A percentile compares a stretch with the other conserved stretches of the same genome.
phyloP scores from a whole-genome alignment of 2,888 invertebrate species.

The Hipparchia sbordonii region DNA sequence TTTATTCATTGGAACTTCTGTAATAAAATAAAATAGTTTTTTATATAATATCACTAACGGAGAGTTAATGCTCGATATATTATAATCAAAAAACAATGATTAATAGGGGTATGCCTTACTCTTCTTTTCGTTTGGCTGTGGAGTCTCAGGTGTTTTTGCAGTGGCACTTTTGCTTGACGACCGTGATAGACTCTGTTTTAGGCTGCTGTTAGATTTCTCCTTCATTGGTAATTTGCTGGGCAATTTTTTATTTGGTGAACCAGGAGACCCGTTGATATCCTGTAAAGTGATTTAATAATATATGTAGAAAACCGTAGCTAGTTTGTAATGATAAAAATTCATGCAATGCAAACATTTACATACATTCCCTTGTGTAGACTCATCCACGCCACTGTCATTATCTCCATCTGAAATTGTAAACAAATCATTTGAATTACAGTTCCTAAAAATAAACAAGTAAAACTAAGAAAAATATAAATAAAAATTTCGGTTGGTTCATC shows the following conservation, averaged over 20 bases:
- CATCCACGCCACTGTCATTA: slow-evolving; percentile 92
- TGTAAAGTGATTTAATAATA: slow-evolving; percentile 44
- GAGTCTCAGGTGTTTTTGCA: slow-evolving; percentile 88
- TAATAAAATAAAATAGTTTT: slow-evolving; percentile 42
- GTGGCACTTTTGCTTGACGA: slow-evolving; percentile 84
- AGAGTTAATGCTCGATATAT: too few species aligned
- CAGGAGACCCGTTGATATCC: slow-evolving; percentile 87
- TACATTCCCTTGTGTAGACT: slow-evolving; percentile 91
- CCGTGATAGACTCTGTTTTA: slow-evolving; percentile 79
- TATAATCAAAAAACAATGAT: background rate
- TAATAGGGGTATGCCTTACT: slow-evolving; percentile 75
- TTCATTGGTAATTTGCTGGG: slow-evolving; percentile 81
- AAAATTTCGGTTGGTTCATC: slow-evolving; percentile 58
- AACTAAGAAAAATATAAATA: background rate
- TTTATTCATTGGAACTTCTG: slow-evolving; percentile 96
- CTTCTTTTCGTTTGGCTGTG: slow-evolving; percentile 85
- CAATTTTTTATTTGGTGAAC: slow-evolving; percentile 89
- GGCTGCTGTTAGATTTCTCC: slow-evolving; percentile 74
- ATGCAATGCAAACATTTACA: slow-evolving; percentile 53
- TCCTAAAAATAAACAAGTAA: background rate
- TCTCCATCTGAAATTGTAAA: slow-evolving; percentile 87
- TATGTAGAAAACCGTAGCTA: background rate
- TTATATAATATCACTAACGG: too few species aligned
- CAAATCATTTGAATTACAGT: background rate
- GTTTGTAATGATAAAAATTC: background rate